Percentiles rank a stretch among this genome's conserved stretches.
Conservation (phyloP, 2,113 vertebrate species). For the Clarias batrachus region DNA sequence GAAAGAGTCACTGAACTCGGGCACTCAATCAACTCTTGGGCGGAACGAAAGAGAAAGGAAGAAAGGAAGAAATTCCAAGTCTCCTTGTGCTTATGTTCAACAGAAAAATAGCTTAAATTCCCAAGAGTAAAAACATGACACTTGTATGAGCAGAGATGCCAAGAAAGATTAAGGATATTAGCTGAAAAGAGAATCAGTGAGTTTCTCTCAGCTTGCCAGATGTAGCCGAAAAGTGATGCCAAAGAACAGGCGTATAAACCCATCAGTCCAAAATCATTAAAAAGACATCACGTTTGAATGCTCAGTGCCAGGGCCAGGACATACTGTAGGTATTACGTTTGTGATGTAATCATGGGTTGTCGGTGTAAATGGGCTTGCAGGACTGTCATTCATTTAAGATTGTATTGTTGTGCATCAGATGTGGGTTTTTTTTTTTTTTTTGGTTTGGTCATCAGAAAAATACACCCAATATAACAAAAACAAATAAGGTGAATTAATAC, state of each 20-base stretch:
- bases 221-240: slow-evolving; percentile 58
- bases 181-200: slow-evolving; percentile 55
- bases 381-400: not conserved
- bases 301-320: not conserved
- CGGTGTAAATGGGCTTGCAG: not conserved
- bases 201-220: slow-evolving; percentile 63
- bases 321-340: not conserved
- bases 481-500: not conserved
- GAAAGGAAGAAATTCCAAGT: slow-evolving; percentile 54
- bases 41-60: slow-evolving; percentile 51
- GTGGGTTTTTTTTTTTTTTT: not conserved
- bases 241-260: slow-evolving; percentile 54
- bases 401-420: not conserved
- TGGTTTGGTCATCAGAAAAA: not conserved
- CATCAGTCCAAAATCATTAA: slow-evolving; percentile 43
- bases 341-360: not conserved
- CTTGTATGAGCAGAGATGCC: slow-evolving; percentile 55
- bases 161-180: slow-evolving; percentile 62
- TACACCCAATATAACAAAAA: not conserved
- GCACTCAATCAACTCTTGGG: slow-evolving; percentile 55
- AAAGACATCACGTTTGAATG: not conserved
- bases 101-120: slow-evolving; percentile 54
- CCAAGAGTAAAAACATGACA: slow-evolving; percentile 46
- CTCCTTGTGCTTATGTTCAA: slow-evolving; percentile 54
- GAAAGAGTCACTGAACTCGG: slow-evolving; percentile 51